Percentiles rank a stretch among this genome's conserved stretches.
Evolutionary conservation across 2,888 invertebrate species (phyloP).

Genomic region (Lysandra bellargus): DNA sequence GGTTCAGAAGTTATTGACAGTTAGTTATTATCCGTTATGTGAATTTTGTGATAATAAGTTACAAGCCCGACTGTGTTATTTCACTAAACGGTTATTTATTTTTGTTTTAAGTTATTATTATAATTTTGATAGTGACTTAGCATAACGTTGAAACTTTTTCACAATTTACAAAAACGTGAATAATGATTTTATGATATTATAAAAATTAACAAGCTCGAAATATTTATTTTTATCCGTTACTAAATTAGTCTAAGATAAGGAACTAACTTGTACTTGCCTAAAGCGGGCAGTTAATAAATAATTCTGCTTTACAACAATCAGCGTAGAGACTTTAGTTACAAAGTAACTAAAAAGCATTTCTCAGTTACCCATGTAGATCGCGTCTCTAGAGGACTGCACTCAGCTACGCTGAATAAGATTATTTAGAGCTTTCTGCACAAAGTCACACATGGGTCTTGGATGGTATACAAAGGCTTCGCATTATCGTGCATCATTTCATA

Average conservation of each 20-base stretch:
- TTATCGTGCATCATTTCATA: conserved; percentile 29
- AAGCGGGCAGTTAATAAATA: not conserved
- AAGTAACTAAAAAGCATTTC: conserved; percentile 32
- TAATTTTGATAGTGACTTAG: not conserved
- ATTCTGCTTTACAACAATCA: conserved; percentile 14
- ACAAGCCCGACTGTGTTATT: not conserved
- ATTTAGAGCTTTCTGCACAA: conserved; percentile 48
- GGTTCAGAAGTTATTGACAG: conserved; percentile 42
- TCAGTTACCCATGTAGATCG: conserved; percentile 34
- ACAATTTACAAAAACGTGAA: not conserved
- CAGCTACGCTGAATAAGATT: conserved; percentile 51
- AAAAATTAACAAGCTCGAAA: too few species aligned
- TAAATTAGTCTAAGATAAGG: too few species aligned
- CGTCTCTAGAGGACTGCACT: conserved; percentile 42
- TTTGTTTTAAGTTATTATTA: not conserved
- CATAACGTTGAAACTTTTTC: not conserved
- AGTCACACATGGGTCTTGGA: conserved; percentile 39
- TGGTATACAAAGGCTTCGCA: conserved; percentile 34
- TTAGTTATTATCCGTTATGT: conserved; percentile 36
- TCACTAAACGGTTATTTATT: not conserved
- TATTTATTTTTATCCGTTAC: too few species aligned
- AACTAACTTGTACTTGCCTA: not conserved
- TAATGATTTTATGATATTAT: not conserved
- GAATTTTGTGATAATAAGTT: conserved; percentile 23
- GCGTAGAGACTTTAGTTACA: conserved; percentile 21